These are phyloP conservation scores for Hucho hucho DNA, from an alignment of 2,113 vertebrate species.

Conservation along the genomic window DNA sequence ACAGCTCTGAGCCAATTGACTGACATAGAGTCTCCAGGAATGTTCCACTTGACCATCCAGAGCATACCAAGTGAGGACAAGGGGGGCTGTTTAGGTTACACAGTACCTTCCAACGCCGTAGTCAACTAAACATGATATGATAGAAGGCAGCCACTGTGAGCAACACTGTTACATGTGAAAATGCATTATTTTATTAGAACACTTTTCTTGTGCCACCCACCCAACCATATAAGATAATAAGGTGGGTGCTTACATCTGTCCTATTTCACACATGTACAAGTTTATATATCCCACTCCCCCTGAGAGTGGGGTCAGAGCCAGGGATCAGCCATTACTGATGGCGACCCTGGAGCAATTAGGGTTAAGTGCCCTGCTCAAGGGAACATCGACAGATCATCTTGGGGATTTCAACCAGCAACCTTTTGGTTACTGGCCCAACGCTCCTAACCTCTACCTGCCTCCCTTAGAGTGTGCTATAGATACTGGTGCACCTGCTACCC, in stretches of 20 bases:
- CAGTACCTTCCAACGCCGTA: conserved; percentile 45
- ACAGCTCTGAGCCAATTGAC: conserved; percentile 59
- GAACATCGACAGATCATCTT: no score
- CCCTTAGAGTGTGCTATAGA: neutral
- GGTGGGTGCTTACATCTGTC: no score
- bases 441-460: no score
- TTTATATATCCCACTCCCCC: no score
- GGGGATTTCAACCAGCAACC: no score
- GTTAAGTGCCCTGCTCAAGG: no score
- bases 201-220: neutral
- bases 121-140: conserved; percentile 54
- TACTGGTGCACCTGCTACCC: neutral
- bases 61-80: conserved; percentile 65
- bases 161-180: neutral
- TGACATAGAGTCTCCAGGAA: conserved; percentile 67
- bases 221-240: neutral
- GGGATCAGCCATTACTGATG: no score
- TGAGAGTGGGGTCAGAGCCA: no score
- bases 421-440: no score
- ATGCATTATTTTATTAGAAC: neutral
- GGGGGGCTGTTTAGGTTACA: conserved; percentile 53
- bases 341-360: no score
- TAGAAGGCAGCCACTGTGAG: neutral
- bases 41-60: conserved; percentile 75
- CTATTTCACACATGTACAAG: no score